Evolutionary conservation across 2,888 invertebrate species (phyloP), one percentile per base, ranked within the genome.

Genomic region (Macrosiphum euphorbiae): DNA sequence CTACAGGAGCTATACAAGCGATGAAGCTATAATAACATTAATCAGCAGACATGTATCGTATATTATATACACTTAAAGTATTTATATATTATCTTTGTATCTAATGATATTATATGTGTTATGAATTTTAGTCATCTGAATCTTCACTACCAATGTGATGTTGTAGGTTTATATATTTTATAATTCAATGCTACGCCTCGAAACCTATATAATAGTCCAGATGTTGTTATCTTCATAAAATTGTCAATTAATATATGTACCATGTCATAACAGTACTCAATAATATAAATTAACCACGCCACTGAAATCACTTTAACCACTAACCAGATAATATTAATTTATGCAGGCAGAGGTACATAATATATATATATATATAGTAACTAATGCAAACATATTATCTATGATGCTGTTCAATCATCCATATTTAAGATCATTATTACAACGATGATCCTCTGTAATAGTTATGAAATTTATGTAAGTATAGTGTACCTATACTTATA

Each of bases 21-120:
- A n/a, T 67, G n/a, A 67, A n/a, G 67, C 67, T 67, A 67, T 35
- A 58, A 58, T 50, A 44, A 89, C 58, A 89, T 89, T 88, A 88
- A 88, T 88, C 44, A 58, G 44, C 58, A 58, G 41, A 89, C 26
- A 44, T 35, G 2, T 44, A 58, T 41, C 41, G 13, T 58, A 58
- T 88, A 84, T 24, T 44, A 44, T 44, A 26, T 26, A 85, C 41
- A 85, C 44, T 44, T 41, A 26, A 35, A 67, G n/a, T 67, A 16
- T 67, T 67, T 67, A 16, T 67, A 67, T 20, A 55, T 55, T 24
- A 55, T 67, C 16, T 35, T 16, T 35, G 35, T 35, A 7, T 35
- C 61, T 67, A 13, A 61, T 67, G n/a, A 28, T n/a, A 67, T n/a
- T 61, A 61, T 67, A 67, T 67, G 13, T 67, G 61, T 13, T n/a